A percentile compares a stretch with the other conserved stretches of the same genome.
phyloP scores from a whole-genome alignment of 2,888 invertebrate genomes.

The Rhagonycha fulva region DNA sequence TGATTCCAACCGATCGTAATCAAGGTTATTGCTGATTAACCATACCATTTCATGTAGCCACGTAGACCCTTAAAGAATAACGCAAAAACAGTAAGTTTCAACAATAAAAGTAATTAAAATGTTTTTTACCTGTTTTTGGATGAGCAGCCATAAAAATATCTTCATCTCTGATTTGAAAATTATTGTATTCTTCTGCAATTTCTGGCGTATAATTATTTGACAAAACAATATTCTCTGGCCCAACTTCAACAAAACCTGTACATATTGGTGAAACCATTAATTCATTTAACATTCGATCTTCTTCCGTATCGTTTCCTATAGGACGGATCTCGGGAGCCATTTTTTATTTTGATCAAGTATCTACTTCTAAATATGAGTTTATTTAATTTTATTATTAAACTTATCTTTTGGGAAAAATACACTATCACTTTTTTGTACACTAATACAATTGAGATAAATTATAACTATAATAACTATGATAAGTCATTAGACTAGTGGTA shows the following conservation, averaged over 20 bases:
- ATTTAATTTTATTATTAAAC: too few species aligned
- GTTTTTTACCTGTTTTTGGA: conserved; percentile 59
- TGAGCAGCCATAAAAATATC: conserved; percentile 61
- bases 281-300: neutral
- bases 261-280: neutral
- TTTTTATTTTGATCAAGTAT: neutral
- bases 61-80: conserved; percentile 65
- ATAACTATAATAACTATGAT: too few species aligned
- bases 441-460: too few species aligned
- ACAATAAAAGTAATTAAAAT: too few species aligned
- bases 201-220: neutral
- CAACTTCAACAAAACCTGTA: neutral
- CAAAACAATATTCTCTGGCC: neutral
- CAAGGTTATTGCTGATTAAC: conserved; percentile 66
- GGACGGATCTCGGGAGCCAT: neutral
- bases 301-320: neutral
- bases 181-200: conserved; percentile 49
- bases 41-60: conserved; percentile 80
- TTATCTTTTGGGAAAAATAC: too few species aligned
- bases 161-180: conserved; percentile 56
- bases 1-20: conserved; percentile 62
- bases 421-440: too few species aligned
- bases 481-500: too few species aligned
- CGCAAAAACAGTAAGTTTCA: neutral
- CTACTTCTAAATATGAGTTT: too few species aligned